Conservation (phyloP, 1,140 invertebrate species). For the Oppia nitens region DNA sequence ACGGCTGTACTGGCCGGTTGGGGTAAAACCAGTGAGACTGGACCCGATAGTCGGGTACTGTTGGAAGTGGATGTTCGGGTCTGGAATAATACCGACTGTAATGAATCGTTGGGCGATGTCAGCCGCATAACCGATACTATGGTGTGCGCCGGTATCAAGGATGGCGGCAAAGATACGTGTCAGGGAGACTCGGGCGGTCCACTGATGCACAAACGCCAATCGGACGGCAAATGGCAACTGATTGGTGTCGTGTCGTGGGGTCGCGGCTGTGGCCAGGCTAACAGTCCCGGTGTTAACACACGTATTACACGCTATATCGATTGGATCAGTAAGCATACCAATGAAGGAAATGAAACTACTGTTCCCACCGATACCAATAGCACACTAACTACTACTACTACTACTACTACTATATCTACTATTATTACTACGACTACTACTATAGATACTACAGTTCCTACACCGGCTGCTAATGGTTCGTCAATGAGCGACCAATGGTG, state of each 20-base stretch:
- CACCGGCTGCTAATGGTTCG: too few relatives aligned
- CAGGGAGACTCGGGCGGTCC: constrained; percentile 68
- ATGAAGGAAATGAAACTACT: too few relatives aligned
- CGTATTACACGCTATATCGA: constrained; percentile 23
- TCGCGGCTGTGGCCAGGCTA: constrained; percentile 44
- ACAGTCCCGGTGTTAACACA: constrained; percentile 27
- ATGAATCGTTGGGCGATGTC: neutral
- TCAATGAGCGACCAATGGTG: too few relatives aligned
- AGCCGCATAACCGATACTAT: neutral
- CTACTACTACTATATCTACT: too few relatives aligned
- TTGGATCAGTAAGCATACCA: too few relatives aligned
- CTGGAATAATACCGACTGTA: neutral
- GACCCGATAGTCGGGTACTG: neutral
- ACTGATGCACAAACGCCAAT: too few relatives aligned
- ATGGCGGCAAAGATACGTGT: constrained; percentile 8
- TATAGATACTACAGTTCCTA: too few relatives aligned
- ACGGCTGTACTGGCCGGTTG: neutral
- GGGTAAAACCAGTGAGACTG: neutral
- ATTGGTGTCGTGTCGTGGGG: constrained; percentile 74
- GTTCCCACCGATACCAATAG: too few relatives aligned
- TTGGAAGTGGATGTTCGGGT: neutral
- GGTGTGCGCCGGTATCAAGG: constrained; percentile 4
- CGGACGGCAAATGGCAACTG: too few relatives aligned
- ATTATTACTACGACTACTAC: too few relatives aligned
- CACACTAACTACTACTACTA: too few relatives aligned